Evolutionary conservation across 2,113 vertebrate genomes (phyloP).

Genomic region (Dipodomys stephensi): DNA sequence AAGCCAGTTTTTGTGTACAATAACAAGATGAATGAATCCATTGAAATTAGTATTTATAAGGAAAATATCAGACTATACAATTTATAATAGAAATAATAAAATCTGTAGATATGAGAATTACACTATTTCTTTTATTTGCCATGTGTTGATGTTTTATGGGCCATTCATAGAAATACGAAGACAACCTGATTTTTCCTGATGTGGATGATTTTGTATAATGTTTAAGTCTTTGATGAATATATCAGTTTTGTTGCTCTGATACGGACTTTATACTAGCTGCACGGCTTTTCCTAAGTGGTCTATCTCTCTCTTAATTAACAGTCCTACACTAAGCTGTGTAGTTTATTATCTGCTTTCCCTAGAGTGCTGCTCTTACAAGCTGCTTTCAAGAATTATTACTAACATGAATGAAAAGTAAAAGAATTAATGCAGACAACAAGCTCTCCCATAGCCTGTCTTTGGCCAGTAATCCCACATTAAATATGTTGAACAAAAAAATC

Average conservation of each 20-base stretch:
- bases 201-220: not conserved
- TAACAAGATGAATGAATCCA: conserved; percentile 34
- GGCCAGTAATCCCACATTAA: not conserved
- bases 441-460: not conserved
- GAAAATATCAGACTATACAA: not conserved
- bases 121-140: conserved; percentile 38
- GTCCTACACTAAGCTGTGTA: not conserved
- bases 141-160: not conserved
- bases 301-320: not conserved
- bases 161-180: not conserved
- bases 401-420: not conserved
- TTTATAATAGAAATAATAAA: not conserved
- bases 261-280: not conserved
- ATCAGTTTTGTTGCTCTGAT: not conserved
- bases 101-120: not conserved
- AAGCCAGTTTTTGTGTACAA: conserved; percentile 25
- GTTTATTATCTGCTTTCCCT: not conserved
- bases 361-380: not conserved
- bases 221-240: not conserved
- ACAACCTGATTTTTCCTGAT: not conserved
- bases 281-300: not conserved
- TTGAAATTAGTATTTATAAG: conserved; percentile 58
- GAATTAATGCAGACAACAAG: not conserved
- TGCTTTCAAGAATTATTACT: not conserved
- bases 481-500: not conserved